Evolutionary conservation across 2,113 vertebrate genomes (phyloP).

Genomic region (Eudyptes chrysolophus): DNA sequence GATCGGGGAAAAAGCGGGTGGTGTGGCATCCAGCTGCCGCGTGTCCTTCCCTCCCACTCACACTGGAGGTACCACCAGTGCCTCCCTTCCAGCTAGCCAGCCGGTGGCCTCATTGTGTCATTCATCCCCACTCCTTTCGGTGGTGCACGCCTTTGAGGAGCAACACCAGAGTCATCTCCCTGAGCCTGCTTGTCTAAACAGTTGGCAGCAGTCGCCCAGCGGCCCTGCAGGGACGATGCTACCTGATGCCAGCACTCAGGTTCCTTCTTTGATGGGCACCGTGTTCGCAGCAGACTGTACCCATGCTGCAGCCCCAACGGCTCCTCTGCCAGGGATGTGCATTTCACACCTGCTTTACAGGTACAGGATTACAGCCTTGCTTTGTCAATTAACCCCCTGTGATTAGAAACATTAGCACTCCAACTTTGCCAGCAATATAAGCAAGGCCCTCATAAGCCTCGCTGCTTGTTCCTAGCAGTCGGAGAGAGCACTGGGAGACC

Average conservation of each 20-base stretch:
- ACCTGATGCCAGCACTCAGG: rapidly evolving
- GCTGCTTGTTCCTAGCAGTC: neutral
- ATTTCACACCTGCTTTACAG: neutral
- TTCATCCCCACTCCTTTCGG: neutral
- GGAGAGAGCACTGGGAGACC: neutral
- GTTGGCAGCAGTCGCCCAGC: neutral
- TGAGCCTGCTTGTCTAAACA: neutral
- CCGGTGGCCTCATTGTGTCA: neutral
- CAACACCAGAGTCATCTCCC: neutral
- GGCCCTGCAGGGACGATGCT: neutral
- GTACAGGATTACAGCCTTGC: neutral
- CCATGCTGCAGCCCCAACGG: neutral
- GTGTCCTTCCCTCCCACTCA: neutral
- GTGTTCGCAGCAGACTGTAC: neutral
- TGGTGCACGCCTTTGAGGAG: neutral
- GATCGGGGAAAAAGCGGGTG: rapidly evolving
- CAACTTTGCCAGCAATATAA: neutral
- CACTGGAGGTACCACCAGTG: neutral
- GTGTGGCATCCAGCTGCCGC: rapidly evolving
- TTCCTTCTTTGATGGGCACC: neutral
- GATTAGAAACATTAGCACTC: neutral
- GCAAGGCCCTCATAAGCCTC: neutral
- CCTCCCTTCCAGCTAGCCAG: neutral
- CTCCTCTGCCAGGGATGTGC: neutral
- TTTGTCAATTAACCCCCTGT: neutral